Evolutionary conservation across 2,888 invertebrate genomes (phyloP).

Genomic region (Athalia cordata): DNA sequence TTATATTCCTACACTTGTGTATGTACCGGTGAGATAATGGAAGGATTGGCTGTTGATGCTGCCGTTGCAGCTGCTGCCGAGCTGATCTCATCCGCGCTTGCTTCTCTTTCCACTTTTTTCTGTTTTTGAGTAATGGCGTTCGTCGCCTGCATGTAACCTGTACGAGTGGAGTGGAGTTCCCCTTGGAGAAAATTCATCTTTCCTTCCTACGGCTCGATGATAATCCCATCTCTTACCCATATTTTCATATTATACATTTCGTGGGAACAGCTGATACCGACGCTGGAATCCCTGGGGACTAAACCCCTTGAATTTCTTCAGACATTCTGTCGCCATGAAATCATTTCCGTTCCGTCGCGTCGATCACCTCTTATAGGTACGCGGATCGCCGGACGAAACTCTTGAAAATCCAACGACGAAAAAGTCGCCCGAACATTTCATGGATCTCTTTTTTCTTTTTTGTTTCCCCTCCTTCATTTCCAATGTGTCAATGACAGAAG

Average conservation of each 20-base stretch:
- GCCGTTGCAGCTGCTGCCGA: neutral
- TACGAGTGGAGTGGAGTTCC: conserved; percentile 1
- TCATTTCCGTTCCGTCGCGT: too few relatives aligned
- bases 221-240: neutral
- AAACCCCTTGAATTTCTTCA: too few relatives aligned
- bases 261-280: conserved; percentile 6
- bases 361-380: too few relatives aligned
- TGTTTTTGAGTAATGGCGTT: conserved; percentile 31
- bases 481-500: too few relatives aligned
- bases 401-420: too few relatives aligned
- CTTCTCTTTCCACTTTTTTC: too few relatives aligned
- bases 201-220: neutral
- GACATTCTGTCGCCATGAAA: too few relatives aligned
- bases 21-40: conserved; percentile 32
- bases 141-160: conserved; percentile 5
- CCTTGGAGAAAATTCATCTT: conserved; percentile 22
- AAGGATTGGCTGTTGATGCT: conserved; percentile 38
- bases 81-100: conserved; percentile 1
- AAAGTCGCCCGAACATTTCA: too few relatives aligned
- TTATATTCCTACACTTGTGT: conserved; percentile 13
- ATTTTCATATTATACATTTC: conserved; percentile 5
- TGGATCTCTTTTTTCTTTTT: too few relatives aligned
- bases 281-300: neutral
- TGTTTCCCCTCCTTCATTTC: too few relatives aligned
- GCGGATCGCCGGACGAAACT: too few relatives aligned